Evolutionary conservation across 2,888 invertebrate species (phyloP).

Genomic region (Ochropleura plecta): DNA sequence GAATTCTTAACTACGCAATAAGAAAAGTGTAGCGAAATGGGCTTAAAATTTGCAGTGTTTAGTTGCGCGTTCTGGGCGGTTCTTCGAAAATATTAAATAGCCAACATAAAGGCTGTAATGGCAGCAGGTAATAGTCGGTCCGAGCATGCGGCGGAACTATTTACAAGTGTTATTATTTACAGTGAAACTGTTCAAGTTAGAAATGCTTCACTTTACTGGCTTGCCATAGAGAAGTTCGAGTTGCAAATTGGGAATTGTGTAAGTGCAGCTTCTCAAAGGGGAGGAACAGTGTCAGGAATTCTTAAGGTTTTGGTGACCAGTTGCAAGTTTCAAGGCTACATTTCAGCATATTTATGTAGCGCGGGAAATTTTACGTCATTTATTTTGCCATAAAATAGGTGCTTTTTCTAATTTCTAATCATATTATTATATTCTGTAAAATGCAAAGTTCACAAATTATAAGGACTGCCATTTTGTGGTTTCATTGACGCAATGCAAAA

Average conservation of each 20-base stretch:
- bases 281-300: constrained; percentile 3
- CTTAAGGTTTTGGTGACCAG: constrained; percentile 3
- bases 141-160: constrained; percentile 46
- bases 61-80: constrained; percentile 37
- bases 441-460: not conserved
- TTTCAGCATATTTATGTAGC: not conserved
- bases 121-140: constrained; percentile 48
- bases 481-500: constrained; percentile 37
- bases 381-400: not conserved
- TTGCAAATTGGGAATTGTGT: constrained; percentile 32
- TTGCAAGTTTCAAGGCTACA: not conserved
- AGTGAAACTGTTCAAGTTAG: constrained; percentile 41
- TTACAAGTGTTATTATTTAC: constrained; percentile 58
- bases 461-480: constrained; percentile 15
- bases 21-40: constrained; percentile 36
- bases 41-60: constrained; percentile 36
- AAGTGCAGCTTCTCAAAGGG: constrained; percentile 37
- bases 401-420: not conserved
- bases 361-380: not conserved
- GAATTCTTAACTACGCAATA: constrained; percentile 8
- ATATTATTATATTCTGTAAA: not conserved
- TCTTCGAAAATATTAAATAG: constrained; percentile 61
- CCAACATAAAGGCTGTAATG: constrained; percentile 58
- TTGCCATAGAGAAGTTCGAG: constrained; percentile 34
- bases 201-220: constrained; percentile 44